phyloP scores from a whole-genome alignment of 2,888 invertebrate species.

The Dolomedes plantarius region DNA sequence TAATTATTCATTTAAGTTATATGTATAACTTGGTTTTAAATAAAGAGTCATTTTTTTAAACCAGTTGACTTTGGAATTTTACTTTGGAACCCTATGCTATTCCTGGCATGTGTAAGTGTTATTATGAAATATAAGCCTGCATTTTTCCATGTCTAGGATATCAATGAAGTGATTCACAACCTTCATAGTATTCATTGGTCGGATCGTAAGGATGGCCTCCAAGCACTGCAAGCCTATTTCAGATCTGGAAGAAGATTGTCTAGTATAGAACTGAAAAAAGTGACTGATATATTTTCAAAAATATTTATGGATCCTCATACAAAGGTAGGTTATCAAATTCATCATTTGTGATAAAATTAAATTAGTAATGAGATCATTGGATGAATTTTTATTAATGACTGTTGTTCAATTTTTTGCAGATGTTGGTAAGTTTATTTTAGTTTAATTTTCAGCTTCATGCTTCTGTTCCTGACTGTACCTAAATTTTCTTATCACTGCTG shows the following conservation, averaged over 20 bases:
- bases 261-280: slow-evolving; percentile 85
- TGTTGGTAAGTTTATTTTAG: slow-evolving; percentile 30
- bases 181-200: slow-evolving; percentile 95
- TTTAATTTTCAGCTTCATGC: background rate
- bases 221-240: slow-evolving; percentile 76
- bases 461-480: background rate
- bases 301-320: slow-evolving; percentile 98
- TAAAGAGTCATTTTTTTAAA: no score
- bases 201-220: slow-evolving; percentile 94
- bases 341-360: background rate
- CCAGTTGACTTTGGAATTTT: no score
- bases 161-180: slow-evolving; percentile 89
- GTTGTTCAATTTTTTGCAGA: slow-evolving; percentile 28
- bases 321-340: slow-evolving; percentile 82
- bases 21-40: no score
- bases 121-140: no score
- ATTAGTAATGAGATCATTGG: background rate
- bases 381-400: slow-evolving; percentile 13
- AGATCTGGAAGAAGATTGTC: slow-evolving; percentile 81
- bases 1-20: no score
- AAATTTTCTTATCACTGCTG: background rate
- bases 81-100: no score
- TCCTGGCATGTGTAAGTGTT: no score
- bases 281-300: slow-evolving; percentile 95
- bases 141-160: slow-evolving; percentile 81